Base-by-base conservation (phyloP, 2,888 invertebrate species). In the Heliconius charithonia region DNA sequence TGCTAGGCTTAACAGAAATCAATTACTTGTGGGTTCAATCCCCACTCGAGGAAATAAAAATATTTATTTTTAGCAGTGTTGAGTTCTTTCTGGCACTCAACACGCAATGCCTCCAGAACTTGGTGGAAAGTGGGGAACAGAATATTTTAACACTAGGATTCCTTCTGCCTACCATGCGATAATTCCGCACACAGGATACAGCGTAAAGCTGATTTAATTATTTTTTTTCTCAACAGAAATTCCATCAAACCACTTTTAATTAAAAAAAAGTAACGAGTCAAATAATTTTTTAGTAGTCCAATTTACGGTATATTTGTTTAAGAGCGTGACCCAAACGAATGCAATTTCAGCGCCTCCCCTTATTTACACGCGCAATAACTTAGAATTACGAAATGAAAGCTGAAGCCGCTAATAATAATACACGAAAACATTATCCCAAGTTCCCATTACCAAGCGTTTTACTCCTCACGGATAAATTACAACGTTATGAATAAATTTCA, bases 401-500 rank as follows among this genome's bases (percentile, higher is more conserved):
- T 90, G 90, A 90, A 89, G 87, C 86, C 87, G 89, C 90, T 89
- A 90, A 92, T 93, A 90, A 91, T 90, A 91, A 89, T 90, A 90
- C 89, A 89, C 88, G 89, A 90, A 89, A 90, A 89, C 89, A 90
- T 92, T 90, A 88, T 86, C 87, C 89, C 87, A 88, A 83, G 86
- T 87, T 87, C 85, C 90, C 92, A 93, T 93, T 93, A 93, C 93
- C 85, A 83, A 89, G 88, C 92, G 90, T 92, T 93, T 93, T 91
- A 92, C 93, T 93, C 89, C 88, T 88, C 90, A 87, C 88, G 93
- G 93, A 94, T 95, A 93, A 95, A 95, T 95, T 95, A 95, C 93
- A 89, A 91, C 90, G 95, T 95, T 95, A 95, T 95, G 95, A 95
- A 95, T 95, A 95, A 95, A 95, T 95, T 95, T 95, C 93, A 88